Conservation (phyloP, 2,797 vertebrate species). For the Arrhamphus sclerolepis region DNA sequence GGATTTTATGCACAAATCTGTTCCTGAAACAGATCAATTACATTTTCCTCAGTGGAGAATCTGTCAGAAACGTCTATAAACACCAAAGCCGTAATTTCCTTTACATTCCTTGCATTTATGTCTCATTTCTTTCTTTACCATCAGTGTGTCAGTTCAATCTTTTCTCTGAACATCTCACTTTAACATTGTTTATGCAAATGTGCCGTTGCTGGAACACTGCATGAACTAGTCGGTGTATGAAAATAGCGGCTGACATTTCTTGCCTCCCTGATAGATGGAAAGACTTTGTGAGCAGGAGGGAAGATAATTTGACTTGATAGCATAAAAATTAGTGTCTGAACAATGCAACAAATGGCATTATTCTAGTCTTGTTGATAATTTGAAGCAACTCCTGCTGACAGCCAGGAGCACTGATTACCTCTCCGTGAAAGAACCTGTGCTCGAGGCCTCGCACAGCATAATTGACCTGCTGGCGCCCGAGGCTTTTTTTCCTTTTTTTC, state of each 20-base stretch:
- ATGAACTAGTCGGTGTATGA: neutral
- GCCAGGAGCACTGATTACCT: slow-evolving; percentile 58
- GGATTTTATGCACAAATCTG: too few relatives aligned
- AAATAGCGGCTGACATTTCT: slow-evolving; percentile 28
- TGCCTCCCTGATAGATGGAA: slow-evolving; percentile 18
- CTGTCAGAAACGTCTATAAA: too few relatives aligned
- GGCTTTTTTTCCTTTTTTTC: slow-evolving; percentile 15
- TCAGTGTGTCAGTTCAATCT: slow-evolving; percentile 27
- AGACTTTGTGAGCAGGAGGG: neutral
- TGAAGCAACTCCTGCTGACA: slow-evolving; percentile 47
- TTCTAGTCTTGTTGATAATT: slow-evolving; percentile 24
- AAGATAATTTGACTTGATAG: slow-evolving; percentile 26
- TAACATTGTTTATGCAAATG: slow-evolving; percentile 14
- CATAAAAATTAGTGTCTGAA: slow-evolving; percentile 26
- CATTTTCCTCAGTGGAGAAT: too few relatives aligned
- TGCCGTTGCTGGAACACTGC: slow-evolving; percentile 6
- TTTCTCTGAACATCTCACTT: slow-evolving; percentile 9
- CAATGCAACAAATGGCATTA: slow-evolving; percentile 21
- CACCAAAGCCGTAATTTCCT: neutral
- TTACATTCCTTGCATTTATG: slow-evolving; percentile 15
- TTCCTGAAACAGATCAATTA: too few relatives aligned
- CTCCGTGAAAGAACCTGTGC: slow-evolving; percentile 56
- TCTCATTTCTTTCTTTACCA: slow-evolving; percentile 1
- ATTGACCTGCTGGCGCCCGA: slow-evolving; percentile 52
- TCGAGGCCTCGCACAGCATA: slow-evolving; percentile 41